Percentiles rank a stretch among this genome's conserved stretches.
These are phyloP conservation scores for Sebastes minor DNA, from an alignment of 2,797 vertebrate species.

Conservation along the genomic window DNA sequence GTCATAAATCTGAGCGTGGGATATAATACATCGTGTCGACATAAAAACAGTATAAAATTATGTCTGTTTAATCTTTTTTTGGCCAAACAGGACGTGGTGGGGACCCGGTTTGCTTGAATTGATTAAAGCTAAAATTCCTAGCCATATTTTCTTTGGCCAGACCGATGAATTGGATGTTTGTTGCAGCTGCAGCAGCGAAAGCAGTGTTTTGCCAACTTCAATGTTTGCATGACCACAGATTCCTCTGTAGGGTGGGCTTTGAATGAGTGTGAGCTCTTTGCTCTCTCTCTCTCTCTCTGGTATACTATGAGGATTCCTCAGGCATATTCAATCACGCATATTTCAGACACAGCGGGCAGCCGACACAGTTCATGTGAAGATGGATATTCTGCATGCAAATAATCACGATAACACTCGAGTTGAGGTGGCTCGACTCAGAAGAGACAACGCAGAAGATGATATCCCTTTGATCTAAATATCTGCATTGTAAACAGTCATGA, in stretches of 20 bases:
- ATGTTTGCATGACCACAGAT: slow-evolving; percentile 74
- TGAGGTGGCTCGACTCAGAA: slow-evolving; percentile 2
- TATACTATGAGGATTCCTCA: slow-evolving; percentile 23
- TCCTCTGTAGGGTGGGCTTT: slow-evolving; percentile 69
- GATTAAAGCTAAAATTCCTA: slow-evolving; percentile 79
- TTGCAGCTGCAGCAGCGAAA: slow-evolving; percentile 69
- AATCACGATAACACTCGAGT: neutral
- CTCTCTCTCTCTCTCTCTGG: neutral
- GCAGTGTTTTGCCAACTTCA: slow-evolving; percentile 69
- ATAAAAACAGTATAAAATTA: slow-evolving; percentile 41
- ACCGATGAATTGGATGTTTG: slow-evolving; percentile 80
- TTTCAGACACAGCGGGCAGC: slow-evolving; percentile 23
- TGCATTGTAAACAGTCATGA: slow-evolving; percentile 56
- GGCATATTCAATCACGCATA: slow-evolving; percentile 11
- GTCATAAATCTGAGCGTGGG: slow-evolving; percentile 7
- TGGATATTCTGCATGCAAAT: neutral
- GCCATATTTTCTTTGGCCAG: slow-evolving; percentile 71
- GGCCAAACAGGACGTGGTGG: slow-evolving; percentile 63
- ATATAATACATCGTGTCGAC: neutral
- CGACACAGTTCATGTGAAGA: neutral
- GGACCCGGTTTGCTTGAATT: slow-evolving; percentile 70
- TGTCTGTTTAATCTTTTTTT: slow-evolving; percentile 46
- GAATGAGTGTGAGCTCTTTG: slow-evolving; percentile 17
- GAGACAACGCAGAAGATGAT: slow-evolving; percentile 22
- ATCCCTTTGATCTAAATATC: slow-evolving; percentile 65